phyloP scores from a whole-genome alignment of 2,113 vertebrate species.

The Cynocephalus volans region DNA sequence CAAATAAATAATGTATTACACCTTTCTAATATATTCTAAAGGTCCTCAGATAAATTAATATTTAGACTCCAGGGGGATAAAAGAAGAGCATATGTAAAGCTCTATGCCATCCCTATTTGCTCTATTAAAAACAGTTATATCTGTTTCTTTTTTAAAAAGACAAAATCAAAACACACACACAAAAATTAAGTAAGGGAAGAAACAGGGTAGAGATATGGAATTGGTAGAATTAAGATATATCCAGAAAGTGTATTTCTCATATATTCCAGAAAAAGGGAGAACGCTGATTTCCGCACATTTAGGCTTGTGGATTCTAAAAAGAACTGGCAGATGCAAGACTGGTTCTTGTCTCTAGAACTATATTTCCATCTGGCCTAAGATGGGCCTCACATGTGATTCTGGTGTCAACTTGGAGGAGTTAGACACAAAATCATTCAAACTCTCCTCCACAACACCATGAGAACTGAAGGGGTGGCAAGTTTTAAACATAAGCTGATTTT shows the following conservation, averaged over 20 bases:
- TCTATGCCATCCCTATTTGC: neutral
- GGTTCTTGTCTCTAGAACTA: neutral
- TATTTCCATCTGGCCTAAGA: neutral
- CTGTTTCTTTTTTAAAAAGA: neutral
- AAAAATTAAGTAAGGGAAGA: neutral
- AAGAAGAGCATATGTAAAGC: neutral
- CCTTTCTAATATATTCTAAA: neutral
- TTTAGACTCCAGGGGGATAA: neutral
- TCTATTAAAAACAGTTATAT: neutral
- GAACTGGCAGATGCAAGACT: neutral
- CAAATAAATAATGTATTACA: neutral
- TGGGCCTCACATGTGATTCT: neutral
- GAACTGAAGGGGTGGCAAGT: neutral
- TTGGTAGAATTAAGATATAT: neutral
- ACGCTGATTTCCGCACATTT: neutral
- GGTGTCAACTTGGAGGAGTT: neutral
- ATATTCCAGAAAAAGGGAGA: neutral
- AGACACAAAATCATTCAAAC: neutral
- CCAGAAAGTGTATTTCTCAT: neutral
- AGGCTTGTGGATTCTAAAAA: neutral
- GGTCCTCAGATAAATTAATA: neutral
- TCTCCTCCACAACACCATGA: neutral
- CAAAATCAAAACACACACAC: neutral
- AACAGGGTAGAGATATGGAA: fast-evolving
- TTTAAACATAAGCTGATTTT: neutral